phyloP scores from a whole-genome alignment of 1,140 invertebrate genomes.

The Tetraneura akinire region DNA sequence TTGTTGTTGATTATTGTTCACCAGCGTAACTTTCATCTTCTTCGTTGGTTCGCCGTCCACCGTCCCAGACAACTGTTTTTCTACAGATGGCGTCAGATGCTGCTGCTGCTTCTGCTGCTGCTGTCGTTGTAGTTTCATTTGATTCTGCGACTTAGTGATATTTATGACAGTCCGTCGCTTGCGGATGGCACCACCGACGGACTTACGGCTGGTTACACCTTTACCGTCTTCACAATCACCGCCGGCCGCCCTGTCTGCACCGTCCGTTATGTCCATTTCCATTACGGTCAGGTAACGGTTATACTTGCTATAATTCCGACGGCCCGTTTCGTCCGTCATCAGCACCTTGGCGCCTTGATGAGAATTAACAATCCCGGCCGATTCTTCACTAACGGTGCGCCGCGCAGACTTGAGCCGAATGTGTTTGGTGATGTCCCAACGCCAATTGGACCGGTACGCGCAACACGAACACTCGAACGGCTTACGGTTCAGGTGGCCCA shows the following conservation, averaged over 20 bases:
- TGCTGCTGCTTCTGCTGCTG: too few species aligned
- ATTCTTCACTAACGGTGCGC: neutral
- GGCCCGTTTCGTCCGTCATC: conserved; percentile 87
- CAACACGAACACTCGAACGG: conserved; percentile 94
- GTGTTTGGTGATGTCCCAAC: conserved; percentile 95
- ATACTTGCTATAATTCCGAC: conserved; percentile 89
- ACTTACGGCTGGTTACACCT: neutral
- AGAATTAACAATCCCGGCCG: conserved; percentile 67
- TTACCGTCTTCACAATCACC: conserved; percentile 52
- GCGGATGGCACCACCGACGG: neutral
- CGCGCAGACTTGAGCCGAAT: conserved; percentile 81
- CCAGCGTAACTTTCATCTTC: conserved; percentile 33
- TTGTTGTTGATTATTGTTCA: conserved; percentile 52
- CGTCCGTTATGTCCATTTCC: conserved; percentile 59
- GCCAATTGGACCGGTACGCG: conserved; percentile 90
- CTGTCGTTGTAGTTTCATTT: too few species aligned
- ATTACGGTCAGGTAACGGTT: conserved; percentile 82
- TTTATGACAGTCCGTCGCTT: neutral
- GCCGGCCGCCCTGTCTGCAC: conserved; percentile 56
- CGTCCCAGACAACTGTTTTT: too few species aligned
- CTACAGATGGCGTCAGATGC: neutral
- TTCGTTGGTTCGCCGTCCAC: neutral
- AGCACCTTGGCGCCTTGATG: conserved; percentile 78
- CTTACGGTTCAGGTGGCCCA: conserved; percentile 87
- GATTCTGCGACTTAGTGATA: neutral